phyloP scores from a whole-genome alignment of 2,888 invertebrate species.

The Scrobipalpa costella region DNA sequence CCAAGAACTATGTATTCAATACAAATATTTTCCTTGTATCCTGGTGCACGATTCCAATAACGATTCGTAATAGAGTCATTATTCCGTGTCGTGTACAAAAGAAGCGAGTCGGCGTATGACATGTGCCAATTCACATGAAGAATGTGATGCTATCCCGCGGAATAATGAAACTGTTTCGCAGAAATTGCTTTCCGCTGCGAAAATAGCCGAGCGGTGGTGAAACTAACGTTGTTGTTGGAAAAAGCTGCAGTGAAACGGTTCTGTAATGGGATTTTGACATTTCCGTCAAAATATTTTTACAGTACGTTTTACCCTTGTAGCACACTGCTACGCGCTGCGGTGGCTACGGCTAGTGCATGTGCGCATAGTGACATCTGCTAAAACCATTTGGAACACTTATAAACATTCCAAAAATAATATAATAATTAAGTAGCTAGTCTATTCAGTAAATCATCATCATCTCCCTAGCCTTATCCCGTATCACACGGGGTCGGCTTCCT shows the following conservation, averaged over 20 bases:
- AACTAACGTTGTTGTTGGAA: slow-evolving; percentile 9
- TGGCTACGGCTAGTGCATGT: not conserved
- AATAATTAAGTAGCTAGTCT: too few species aligned
- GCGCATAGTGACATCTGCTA: not conserved
- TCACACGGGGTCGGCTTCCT: too few species aligned
- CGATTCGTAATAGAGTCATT: slow-evolving; percentile 39
- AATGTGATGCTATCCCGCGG: slow-evolving; percentile 38
- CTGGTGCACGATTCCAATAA: slow-evolving; percentile 31
- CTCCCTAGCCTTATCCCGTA: too few species aligned
- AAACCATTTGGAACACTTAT: too few species aligned
- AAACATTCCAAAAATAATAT: too few species aligned
- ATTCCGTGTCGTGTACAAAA: slow-evolving; percentile 32
- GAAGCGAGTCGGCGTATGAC: slow-evolving; percentile 39
- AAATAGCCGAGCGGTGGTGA: not conserved
- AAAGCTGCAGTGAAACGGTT: slow-evolving; percentile 8
- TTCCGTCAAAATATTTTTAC: slow-evolving; percentile 1
- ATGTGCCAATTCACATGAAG: slow-evolving; percentile 43
- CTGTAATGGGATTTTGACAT: not conserved
- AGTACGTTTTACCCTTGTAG: not conserved
- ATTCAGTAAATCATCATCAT: too few species aligned
- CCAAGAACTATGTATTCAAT: too few species aligned
- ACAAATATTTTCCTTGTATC: not conserved
- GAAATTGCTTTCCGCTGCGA: slow-evolving; percentile 35
- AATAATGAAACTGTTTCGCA: slow-evolving; percentile 39
- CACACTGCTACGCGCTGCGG: not conserved